phyloP scores from a whole-genome alignment of 2,797 vertebrate species.

The Chromobotia macracanthus region DNA sequence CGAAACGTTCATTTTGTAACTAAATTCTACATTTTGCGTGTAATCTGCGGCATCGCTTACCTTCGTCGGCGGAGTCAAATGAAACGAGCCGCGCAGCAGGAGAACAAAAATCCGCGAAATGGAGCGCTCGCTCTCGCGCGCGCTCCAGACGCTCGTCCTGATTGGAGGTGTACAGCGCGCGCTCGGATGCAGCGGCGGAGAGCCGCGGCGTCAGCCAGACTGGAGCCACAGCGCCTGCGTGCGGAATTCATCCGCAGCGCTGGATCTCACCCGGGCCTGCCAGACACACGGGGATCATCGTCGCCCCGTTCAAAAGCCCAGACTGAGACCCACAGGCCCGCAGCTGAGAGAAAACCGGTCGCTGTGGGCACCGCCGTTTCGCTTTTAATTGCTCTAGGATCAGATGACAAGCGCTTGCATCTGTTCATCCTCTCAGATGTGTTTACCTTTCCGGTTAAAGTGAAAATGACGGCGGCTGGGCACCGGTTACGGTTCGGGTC shows the following conservation, averaged over 20 bases:
- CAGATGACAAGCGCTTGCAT: too few relatives aligned
- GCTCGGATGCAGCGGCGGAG: constrained; percentile 67
- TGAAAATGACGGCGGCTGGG: background rate
- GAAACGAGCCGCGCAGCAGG: background rate
- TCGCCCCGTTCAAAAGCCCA: constrained; percentile 8
- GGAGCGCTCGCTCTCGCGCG: background rate
- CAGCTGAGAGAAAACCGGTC: too few relatives aligned
- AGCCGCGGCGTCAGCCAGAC: constrained; percentile 84
- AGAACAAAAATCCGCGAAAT: background rate
- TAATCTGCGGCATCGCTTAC: constrained; percentile 23
- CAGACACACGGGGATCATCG: constrained; percentile 43
- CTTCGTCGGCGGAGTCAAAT: background rate
- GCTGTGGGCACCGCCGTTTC: background rate
- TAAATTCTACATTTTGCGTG: background rate
- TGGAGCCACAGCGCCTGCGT: constrained; percentile 81
- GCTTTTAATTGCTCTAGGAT: constrained; percentile 1
- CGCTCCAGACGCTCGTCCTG: constrained; percentile 16
- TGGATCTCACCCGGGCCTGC: constrained; percentile 75
- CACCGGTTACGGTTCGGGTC: too few relatives aligned
- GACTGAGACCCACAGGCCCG: background rate
- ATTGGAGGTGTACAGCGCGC: constrained; percentile 63
- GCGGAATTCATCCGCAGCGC: constrained; percentile 77
- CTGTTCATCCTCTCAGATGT: too few relatives aligned
- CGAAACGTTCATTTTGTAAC: background rate
- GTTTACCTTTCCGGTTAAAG: background rate